Percentiles rank a stretch among this genome's conserved stretches.
These are phyloP conservation scores for Phoebastria nigripes DNA, from an alignment of 2,797 vertebrate genomes.

Conservation along the genomic window DNA sequence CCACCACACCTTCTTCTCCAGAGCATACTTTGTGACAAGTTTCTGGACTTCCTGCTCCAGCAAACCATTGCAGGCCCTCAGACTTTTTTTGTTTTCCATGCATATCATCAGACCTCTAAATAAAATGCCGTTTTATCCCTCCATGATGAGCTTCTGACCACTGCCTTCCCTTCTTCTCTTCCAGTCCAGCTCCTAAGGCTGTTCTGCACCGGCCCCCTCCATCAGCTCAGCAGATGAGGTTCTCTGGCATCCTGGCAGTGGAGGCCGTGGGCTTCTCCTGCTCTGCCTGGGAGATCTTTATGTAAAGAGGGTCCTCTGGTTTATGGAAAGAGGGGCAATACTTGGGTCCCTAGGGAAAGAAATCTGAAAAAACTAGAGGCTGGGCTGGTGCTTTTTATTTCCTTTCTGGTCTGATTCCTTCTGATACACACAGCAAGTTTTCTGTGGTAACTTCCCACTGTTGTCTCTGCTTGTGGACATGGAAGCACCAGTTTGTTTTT, in stretches of 20 bases:
- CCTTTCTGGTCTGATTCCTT: slow-evolving; percentile 5
- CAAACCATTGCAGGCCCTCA: neutral
- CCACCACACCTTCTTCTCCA: neutral
- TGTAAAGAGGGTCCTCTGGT: rapidly evolving
- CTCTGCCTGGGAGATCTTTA: neutral
- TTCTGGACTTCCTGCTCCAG: neutral
- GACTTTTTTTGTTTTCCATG: neutral
- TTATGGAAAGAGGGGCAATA: neutral
- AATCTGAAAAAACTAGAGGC: neutral
- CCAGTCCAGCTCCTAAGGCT: neutral
- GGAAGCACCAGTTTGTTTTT: slow-evolving; percentile 18
- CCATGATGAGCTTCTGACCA: neutral
- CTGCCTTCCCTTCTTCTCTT: neutral
- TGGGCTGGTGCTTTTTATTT: slow-evolving; percentile 4
- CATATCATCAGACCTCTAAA: neutral
- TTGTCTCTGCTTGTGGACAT: neutral
- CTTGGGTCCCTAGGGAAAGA: neutral
- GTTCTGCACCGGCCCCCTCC: neutral
- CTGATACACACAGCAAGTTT: neutral
- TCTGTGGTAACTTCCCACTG: neutral
- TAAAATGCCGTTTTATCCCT: neutral
- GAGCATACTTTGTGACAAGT: neutral
- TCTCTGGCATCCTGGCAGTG: neutral
- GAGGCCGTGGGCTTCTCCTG: rapidly evolving
- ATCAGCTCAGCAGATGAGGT: neutral